Percentiles rank a stretch among this genome's conserved stretches.
Conservation (phyloP, 2,888 invertebrate species). For the Nineta flava region DNA sequence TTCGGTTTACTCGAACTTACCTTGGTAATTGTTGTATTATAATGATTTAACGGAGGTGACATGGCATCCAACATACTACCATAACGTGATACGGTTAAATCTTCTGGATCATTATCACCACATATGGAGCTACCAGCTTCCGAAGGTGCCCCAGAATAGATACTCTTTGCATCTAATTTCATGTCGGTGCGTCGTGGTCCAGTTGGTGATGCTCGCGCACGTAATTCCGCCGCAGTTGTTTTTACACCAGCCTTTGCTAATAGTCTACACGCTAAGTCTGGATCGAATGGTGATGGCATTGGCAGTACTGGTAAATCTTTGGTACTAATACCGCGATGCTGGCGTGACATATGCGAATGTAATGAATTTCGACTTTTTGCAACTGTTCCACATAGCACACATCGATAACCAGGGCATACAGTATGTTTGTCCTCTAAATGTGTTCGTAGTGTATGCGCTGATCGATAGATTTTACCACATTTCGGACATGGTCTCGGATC, state of each 20-base stretch:
- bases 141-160: constrained; percentile 45
- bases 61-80: constrained; percentile 23
- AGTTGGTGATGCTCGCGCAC: constrained; percentile 74
- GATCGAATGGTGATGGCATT: constrained; percentile 86
- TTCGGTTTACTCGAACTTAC: constrained; percentile 37
- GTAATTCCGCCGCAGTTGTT: constrained; percentile 65
- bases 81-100: constrained; percentile 49
- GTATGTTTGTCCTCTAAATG: constrained; percentile 90
- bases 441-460: constrained; percentile 79
- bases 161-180: constrained; percentile 59
- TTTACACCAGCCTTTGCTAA: constrained; percentile 80
- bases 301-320: constrained; percentile 84
- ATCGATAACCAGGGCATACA: constrained; percentile 80
- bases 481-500: constrained; percentile 87
- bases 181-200: constrained; percentile 63
- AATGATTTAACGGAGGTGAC: constrained; percentile 33
- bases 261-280: constrained; percentile 68
- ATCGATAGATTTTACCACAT: constrained; percentile 83
- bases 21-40: constrained; percentile 38
- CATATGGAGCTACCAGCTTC: constrained; percentile 58
- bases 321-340: constrained; percentile 84
- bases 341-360: constrained; percentile 87
- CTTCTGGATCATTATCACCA: constrained; percentile 70
- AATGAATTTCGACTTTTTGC: constrained; percentile 84
- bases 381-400: constrained; percentile 82